A percentile compares a stretch with the other conserved stretches of the same genome.
phyloP scores from a whole-genome alignment of 2,113 vertebrate species.

The Euleptes europaea region DNA sequence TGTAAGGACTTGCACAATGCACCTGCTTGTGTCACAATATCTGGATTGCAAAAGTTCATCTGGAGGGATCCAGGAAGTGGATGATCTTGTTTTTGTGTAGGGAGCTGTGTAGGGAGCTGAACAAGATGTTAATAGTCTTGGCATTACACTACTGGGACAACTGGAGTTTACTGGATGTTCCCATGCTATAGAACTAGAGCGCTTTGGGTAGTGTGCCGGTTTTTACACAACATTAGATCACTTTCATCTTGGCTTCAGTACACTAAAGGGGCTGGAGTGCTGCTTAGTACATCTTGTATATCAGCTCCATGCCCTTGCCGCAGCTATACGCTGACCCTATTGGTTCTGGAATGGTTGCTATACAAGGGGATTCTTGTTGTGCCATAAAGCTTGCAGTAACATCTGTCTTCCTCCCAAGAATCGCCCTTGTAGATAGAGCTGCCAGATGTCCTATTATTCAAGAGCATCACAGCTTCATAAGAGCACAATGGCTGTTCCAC shows the following conservation, averaged over 20 bases:
- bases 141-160: neutral
- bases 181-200: neutral
- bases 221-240: neutral
- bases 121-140: neutral
- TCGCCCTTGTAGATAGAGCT: neutral
- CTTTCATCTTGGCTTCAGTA: neutral
- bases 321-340: neutral
- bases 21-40: neutral
- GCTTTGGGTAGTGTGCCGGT: neutral
- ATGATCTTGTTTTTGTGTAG: neutral
- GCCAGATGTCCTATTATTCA: constrained; percentile 15
- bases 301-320: neutral
- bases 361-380: neutral
- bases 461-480: neutral
- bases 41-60: neutral
- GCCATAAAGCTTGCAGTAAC: neutral
- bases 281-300: neutral
- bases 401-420: neutral
- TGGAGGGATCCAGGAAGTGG: neutral
- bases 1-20: neutral
- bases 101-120: neutral
- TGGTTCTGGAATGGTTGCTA: neutral
- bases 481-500: neutral
- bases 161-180: neutral
- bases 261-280: neutral